These are phyloP conservation scores for Pipistrellus kuhlii DNA, from an alignment of 2,797 vertebrate species.

Conservation along the genomic window DNA sequence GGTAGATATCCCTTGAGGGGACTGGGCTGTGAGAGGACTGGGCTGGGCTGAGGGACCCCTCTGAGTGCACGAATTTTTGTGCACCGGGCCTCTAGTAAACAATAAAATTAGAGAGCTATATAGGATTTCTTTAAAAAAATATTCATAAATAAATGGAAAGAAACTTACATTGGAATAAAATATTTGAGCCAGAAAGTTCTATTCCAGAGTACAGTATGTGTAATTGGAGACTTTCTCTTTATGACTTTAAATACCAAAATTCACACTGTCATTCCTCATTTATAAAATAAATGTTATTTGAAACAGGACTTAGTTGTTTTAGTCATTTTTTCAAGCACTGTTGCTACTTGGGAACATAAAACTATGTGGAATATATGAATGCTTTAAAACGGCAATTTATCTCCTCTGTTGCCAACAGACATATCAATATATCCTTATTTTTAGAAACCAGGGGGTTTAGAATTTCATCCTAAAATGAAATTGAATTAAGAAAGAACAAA, in stretches of 20 bases:
- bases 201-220: not conserved
- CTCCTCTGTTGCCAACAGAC: not conserved
- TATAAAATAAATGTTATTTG: slow-evolving; percentile 20
- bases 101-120: not conserved
- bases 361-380: not conserved
- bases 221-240: not conserved
- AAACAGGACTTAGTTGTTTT: not conserved
- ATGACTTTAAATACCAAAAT: slow-evolving; percentile 9
- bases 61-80: too few relatives aligned
- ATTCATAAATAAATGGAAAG: slow-evolving; percentile 32
- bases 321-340: slow-evolving; percentile 30
- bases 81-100: too few relatives aligned
- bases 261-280: not conserved
- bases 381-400: not conserved
- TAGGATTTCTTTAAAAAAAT: not conserved
- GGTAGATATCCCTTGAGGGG: too few relatives aligned
- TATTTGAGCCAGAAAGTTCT: not conserved
- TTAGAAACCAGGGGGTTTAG: not conserved
- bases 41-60: too few relatives aligned
- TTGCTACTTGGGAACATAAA: not conserved
- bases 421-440: not conserved
- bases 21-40: too few relatives aligned
- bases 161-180: not conserved
- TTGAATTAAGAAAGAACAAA: not conserved
- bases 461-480: slow-evolving; percentile 8